These are phyloP conservation scores for Gisinianus flammeolus DNA, from an alignment of 2,888 invertebrate genomes.

Conservation along the genomic window DNA sequence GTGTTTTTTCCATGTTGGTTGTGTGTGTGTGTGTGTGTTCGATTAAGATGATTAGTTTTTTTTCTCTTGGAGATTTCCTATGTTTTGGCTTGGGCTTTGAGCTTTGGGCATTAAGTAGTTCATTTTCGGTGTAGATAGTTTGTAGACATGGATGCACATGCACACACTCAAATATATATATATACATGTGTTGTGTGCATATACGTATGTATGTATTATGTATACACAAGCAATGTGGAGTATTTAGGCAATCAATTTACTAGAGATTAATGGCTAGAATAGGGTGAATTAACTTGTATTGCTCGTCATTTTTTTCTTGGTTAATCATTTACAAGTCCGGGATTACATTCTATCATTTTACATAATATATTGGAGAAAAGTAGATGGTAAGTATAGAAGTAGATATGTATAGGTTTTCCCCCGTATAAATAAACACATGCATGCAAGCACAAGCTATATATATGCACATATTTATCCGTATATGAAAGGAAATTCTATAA, in stretches of 20 bases:
- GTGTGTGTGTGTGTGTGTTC: conserved; percentile 33
- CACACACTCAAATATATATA: neutral
- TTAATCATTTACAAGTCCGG: conserved; percentile 10
- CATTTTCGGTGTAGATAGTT: neutral
- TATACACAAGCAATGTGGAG: neutral
- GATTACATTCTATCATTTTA: conserved; percentile 3
- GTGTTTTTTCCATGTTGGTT: too few relatives aligned
- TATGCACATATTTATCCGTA: too few relatives aligned
- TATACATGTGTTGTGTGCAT: neutral
- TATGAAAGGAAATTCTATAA: too few relatives aligned
- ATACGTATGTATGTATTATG: neutral
- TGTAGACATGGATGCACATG: neutral
- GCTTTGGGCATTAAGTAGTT: neutral
- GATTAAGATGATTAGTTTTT: conserved; percentile 44
- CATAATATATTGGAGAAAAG: too few relatives aligned
- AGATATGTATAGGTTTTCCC: too few relatives aligned
- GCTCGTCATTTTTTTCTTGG: neutral
- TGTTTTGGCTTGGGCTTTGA: neutral
- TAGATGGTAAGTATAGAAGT: too few relatives aligned
- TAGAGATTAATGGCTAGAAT: neutral
- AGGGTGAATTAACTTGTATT: conserved; percentile 9
- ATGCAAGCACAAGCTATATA: too few relatives aligned
- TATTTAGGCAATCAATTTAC: conserved; percentile 3
- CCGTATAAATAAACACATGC: too few relatives aligned
- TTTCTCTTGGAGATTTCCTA: conserved; percentile 1